These are phyloP conservation scores for Scaptomyza polygonia DNA, from an alignment of 2,888 invertebrate species.

Conservation along the genomic window DNA sequence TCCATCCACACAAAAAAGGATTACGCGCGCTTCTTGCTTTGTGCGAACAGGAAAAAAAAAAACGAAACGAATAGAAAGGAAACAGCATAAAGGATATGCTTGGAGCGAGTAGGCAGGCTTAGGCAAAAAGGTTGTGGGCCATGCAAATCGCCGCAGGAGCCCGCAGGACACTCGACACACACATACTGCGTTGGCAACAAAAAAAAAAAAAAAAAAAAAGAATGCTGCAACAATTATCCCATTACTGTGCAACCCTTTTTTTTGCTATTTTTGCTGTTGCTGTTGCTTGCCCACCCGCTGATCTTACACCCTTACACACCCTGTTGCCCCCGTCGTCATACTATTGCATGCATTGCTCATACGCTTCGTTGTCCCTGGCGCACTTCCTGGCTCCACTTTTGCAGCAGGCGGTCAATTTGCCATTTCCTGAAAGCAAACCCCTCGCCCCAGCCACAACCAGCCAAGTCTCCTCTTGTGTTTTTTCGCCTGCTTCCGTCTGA, in stretches of 20 bases:
- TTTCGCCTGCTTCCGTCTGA: slow-evolving; percentile 55
- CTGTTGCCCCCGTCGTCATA: not conserved
- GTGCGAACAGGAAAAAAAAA: no score
- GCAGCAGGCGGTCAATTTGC: slow-evolving; percentile 84
- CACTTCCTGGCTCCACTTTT: slow-evolving; percentile 65
- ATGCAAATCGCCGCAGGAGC: slow-evolving; percentile 67
- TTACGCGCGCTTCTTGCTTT: slow-evolving; percentile 60
- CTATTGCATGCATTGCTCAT: slow-evolving; percentile 52
- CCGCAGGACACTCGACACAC: slow-evolving; percentile 58
- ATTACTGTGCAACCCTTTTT: slow-evolving; percentile 76
- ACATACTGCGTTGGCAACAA: slow-evolving; percentile 40
- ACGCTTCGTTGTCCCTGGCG: slow-evolving; percentile 67
- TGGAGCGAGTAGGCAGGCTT: slow-evolving; percentile 62
- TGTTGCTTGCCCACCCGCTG: slow-evolving; percentile 59
- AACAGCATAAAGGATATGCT: slow-evolving; percentile 3
- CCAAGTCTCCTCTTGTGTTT: slow-evolving; percentile 6
- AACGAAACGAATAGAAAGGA: not conserved
- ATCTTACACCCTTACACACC: not conserved
- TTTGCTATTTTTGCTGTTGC: not conserved
- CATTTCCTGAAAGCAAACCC: slow-evolving; percentile 77
- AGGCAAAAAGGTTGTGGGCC: slow-evolving; percentile 63
- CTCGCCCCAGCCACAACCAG: slow-evolving; percentile 17
- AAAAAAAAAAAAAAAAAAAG: slow-evolving; percentile 7
- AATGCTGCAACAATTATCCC: slow-evolving; percentile 76
- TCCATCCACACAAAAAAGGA: slow-evolving; percentile 56